Conservation (phyloP, 1,140 invertebrate species). For the Carcinoscorpius rotundicauda region DNA sequence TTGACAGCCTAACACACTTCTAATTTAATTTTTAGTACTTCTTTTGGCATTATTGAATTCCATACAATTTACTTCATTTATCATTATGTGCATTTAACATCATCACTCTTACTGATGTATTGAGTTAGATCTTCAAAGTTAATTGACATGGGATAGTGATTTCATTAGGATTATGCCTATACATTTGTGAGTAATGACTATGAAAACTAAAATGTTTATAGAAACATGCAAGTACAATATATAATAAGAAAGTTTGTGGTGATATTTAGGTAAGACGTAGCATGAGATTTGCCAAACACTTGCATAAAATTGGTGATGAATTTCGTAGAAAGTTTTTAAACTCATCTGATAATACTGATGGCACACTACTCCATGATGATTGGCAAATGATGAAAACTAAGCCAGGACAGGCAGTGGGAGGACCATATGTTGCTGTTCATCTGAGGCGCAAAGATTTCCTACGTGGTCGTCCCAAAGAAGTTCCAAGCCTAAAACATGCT, state of each 20-base stretch:
- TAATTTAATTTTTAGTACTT: too few relatives aligned
- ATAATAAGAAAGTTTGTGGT: constrained; percentile 1
- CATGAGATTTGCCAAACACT: constrained; percentile 67
- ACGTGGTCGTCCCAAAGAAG: constrained; percentile 45
- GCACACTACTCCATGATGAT: constrained; percentile 40
- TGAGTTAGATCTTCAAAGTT: neutral
- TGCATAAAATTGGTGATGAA: constrained; percentile 53
- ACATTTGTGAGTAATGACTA: too few relatives aligned
- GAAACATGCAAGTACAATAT: neutral
- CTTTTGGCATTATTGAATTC: too few relatives aligned
- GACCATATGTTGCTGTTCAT: constrained; percentile 66
- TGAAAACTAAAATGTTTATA: neutral
- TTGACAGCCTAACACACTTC: too few relatives aligned
- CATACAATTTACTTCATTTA: too few relatives aligned
- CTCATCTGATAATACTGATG: constrained; percentile 50
- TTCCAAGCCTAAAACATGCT: constrained; percentile 56
- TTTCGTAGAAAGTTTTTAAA: constrained; percentile 55
- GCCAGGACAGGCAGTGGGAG: constrained; percentile 43
- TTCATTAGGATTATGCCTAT: too few relatives aligned
- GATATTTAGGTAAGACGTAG: constrained; percentile 49
- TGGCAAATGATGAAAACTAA: constrained; percentile 51
- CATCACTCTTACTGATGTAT: too few relatives aligned
- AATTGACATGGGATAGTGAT: too few relatives aligned
- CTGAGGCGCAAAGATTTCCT: constrained; percentile 74
- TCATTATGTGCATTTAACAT: too few relatives aligned